Evolutionary conservation across 2,113 vertebrate genomes (phyloP).

Genomic region (Probosciger aterrimus): DNA sequence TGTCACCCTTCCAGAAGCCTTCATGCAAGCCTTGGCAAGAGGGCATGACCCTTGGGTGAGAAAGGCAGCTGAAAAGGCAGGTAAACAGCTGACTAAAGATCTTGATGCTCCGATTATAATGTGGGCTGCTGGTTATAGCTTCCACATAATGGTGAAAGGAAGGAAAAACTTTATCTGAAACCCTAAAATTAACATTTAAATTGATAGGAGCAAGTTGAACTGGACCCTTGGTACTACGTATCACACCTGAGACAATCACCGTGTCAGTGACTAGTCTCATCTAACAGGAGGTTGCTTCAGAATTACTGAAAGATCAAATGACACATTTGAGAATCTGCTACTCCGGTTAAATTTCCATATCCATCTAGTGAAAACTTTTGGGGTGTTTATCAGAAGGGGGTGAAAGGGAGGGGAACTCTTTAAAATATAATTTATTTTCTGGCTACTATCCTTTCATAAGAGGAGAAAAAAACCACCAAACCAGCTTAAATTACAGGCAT

Average conservation of each 20-base stretch:
- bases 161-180: neutral
- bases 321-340: neutral
- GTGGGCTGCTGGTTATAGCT: neutral
- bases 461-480: neutral
- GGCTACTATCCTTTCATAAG: slow-evolving; percentile 18
- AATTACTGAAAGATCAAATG: neutral
- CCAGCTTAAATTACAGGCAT: slow-evolving; percentile 27
- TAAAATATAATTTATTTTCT: slow-evolving; percentile 35
- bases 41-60: neutral
- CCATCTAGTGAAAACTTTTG: neutral
- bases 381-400: neutral
- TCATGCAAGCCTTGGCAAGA: neutral
- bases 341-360: neutral
- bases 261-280: neutral
- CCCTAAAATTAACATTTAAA: neutral
- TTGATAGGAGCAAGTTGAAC: neutral
- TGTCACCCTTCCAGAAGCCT: neutral
- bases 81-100: neutral
- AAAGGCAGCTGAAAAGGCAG: neutral
- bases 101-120: neutral
- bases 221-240: neutral
- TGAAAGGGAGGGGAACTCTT: slow-evolving; percentile 2
- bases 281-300: neutral
- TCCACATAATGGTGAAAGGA: neutral
- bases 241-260: neutral